Conservation (phyloP, 2,888 invertebrate species). For the Drosophila nigricruria region DNA sequence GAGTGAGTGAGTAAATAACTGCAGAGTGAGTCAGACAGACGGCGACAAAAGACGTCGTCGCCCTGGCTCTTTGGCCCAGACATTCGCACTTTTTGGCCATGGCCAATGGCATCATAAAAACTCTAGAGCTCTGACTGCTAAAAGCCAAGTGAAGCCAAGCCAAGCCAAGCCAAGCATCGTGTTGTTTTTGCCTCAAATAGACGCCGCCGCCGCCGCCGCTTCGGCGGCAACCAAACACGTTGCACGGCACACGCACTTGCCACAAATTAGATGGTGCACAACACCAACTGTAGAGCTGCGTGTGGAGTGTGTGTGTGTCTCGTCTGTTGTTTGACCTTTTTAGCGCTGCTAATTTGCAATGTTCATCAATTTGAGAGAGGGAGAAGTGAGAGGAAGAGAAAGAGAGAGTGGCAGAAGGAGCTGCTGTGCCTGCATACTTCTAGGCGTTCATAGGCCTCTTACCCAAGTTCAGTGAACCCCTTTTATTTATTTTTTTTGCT, state of each 20-base stretch:
- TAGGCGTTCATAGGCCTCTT: constrained; percentile 40
- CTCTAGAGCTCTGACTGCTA: constrained; percentile 31
- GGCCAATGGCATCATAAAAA: constrained; percentile 82
- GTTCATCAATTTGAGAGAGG: constrained; percentile 58
- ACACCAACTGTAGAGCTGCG: background rate
- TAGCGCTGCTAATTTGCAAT: constrained; percentile 57
- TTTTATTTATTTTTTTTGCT: constrained; percentile 16
- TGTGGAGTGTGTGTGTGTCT: constrained; percentile 14
- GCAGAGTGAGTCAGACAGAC: constrained; percentile 65
- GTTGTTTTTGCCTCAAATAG: constrained; percentile 29
- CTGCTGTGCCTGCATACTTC: constrained; percentile 39
- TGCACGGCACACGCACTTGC: constrained; percentile 47
- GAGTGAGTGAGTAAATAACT: constrained; percentile 6
- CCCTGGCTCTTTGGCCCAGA: constrained; percentile 54
- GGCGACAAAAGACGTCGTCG: constrained; percentile 68
- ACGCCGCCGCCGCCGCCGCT: constrained; percentile 37
- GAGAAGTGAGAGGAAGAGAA: background rate
- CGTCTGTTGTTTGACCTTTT: constrained; percentile 74
- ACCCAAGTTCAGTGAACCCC: constrained; percentile 63
- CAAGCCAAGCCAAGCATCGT: constrained; percentile 7
- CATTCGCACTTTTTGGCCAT: constrained; percentile 71
- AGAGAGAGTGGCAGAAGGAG: background rate
- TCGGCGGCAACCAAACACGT: constrained; percentile 31
- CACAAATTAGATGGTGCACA: constrained; percentile 21
- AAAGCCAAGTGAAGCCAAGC: constrained; percentile 1